Evolutionary conservation across 2,113 vertebrate genomes (phyloP), one percentile per base, ranked within the genome.

Genomic region (Butorides virescens): DNA sequence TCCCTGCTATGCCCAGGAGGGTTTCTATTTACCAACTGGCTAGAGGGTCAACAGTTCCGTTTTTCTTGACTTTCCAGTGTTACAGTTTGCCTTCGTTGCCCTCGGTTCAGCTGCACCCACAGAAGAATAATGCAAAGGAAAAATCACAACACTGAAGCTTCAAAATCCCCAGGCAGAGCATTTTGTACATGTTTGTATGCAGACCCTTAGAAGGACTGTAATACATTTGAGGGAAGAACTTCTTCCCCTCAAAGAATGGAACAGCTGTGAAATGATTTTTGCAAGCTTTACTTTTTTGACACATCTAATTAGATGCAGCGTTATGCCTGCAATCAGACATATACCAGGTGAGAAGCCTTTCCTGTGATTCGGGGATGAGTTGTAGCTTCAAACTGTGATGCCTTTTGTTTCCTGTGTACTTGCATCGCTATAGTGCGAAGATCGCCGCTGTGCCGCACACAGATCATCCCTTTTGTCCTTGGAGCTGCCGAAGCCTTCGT

Each of bases 241-340:
- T 88, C 58, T 91, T 81, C 39, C 59, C 18, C 26, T 81, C 29
- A 58, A 36, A 67, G 46, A 78, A n/a, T 7, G 86, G 34, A 88
- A 61, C 9, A 77, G 52, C 68, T 72, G 83, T 63, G 50, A 95
- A 93, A 80, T 22, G 1, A 81, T 91, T 93, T 93, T 86, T 92
- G 39, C 92, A 93, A 84, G 76, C 70, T 93, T 89, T 95, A 36
- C 36, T 86, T 89, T 90, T 89, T 68, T 74, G 76, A 80, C 79
- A 68, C 72, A 32, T 86, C 52, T 91, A 94, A 95, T 91, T n/a
- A 94, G 72, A 95, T 96, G 79, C 93, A 89, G 72, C 0, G 6
- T 71, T 81, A 74, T 55, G 44, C 63, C 37, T 86, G n/a, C 59
- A 70, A 77, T 89, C 76, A 91, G 63, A 56, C 34, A 10, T 84